Evolutionary conservation across 1,140 invertebrate genomes (phyloP), one percentile per base, ranked within the genome.

Genomic region (Zaprionus inermis): DNA sequence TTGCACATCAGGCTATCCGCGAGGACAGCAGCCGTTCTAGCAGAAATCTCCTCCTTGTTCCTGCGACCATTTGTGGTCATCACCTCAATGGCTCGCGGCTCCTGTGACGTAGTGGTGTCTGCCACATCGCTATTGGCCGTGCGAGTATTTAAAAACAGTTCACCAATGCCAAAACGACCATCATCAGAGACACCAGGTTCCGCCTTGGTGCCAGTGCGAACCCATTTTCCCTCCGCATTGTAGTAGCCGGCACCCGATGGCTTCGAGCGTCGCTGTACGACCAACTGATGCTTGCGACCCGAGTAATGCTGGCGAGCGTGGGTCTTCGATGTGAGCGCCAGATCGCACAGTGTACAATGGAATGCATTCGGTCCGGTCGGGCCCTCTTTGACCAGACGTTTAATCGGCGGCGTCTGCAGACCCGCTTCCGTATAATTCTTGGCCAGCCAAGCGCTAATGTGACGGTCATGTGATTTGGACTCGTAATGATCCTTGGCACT

Each of bases 241-340:
- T 93, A 93, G 68, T 81, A 91, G 0, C 93, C 93, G 5, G 80
- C 74, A 1, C 93, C 93, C 0, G 82, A 85, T 10, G 92, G 93
- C 52, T 80, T 76, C 1, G 83, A 63, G 32, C 73, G 36, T 11
- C 71, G 66, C 41, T 59, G 72, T n/a, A 72, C 66, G 24, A 89
- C 83, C 83, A 91, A 77, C 76, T 91, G 85, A 80, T 93, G 93
- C 77, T 91, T 93, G 60, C 90, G 93, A 0, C 93, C 93, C 59
- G 90, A 76, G 57, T 92, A 93, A 76, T 93, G 93, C 57, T 93
- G 93, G 49, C 93, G 91, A 7, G 93, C 93, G 69, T 93, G 93
- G 3, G 91, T 72, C 59, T 82, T 69, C 7, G 93, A 93, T 14
- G 92, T 93, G 12, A 93, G 76, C 1, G 90, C 71, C 46, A 93